Percentiles rank a stretch among this genome's conserved stretches.
Evolutionary conservation across 2,797 vertebrate species (phyloP).

Genomic region (Sylvia borin): DNA sequence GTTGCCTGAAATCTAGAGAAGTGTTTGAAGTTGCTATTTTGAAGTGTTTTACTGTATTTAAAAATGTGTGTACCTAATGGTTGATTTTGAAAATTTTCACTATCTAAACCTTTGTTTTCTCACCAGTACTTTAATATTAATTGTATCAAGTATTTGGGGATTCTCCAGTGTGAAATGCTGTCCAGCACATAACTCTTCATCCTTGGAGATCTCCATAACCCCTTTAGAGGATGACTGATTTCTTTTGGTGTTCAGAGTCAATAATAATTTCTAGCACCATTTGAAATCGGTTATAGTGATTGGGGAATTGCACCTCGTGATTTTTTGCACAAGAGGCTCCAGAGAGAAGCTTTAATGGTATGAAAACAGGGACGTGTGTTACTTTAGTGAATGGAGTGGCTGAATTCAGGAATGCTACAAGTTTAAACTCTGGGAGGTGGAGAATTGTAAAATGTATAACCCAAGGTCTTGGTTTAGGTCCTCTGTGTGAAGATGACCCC

Average conservation of each 20-base stretch:
- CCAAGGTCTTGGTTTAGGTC: background rate
- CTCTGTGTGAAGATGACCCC: background rate
- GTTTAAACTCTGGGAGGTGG: background rate
- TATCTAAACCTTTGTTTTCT: background rate
- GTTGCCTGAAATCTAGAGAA: background rate
- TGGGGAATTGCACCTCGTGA: conserved; percentile 82
- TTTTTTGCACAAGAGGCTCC: background rate
- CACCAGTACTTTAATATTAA: background rate
- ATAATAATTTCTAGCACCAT: conserved; percentile 98
- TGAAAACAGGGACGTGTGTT: background rate
- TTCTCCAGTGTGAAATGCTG: background rate
- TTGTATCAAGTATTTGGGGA: background rate
- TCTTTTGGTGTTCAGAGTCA: conserved; percentile 98
- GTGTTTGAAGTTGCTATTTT: background rate
- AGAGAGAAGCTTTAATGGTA: background rate
- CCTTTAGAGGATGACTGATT: conserved; percentile 98
- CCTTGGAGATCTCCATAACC: conserved; percentile 55
- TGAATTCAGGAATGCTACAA: background rate
- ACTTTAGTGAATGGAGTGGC: background rate
- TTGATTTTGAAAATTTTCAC: background rate
- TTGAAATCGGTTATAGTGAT: conserved; percentile 99
- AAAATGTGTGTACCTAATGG: background rate
- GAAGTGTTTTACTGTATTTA: background rate
- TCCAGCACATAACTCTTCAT: background rate
- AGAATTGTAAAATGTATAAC: background rate